phyloP scores from a whole-genome alignment of 2,797 vertebrate genomes.

The Hephaestus fuliginosus region DNA sequence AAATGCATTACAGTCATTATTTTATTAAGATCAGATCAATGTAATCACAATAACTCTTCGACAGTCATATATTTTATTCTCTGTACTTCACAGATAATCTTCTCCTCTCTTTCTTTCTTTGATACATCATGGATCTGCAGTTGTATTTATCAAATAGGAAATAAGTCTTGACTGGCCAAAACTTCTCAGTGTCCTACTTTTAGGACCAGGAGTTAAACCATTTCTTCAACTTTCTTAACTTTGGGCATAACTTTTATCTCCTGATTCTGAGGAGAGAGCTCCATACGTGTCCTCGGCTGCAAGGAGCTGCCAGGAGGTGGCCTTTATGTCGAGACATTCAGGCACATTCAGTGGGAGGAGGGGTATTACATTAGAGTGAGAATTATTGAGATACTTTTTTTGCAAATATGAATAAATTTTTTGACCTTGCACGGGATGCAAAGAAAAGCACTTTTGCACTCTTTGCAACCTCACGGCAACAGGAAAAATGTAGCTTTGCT shows the following conservation, averaged over 20 bases:
- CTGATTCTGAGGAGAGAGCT: background rate
- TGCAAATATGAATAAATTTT: background rate
- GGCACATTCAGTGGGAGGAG: background rate
- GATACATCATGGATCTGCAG: background rate
- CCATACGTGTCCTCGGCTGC: background rate
- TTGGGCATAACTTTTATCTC: background rate
- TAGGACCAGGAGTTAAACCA: background rate
- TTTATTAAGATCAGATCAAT: slow-evolving; percentile 23
- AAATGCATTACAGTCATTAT: background rate
- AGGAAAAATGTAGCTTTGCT: background rate
- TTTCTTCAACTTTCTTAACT: background rate
- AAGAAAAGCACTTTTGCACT: background rate
- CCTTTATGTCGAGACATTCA: background rate
- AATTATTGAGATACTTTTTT: background rate
- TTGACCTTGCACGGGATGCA: background rate
- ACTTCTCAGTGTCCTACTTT: background rate
- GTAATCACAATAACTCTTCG: background rate
- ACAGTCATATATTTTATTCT: background rate
- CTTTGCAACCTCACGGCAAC: background rate
- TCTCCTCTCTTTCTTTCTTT: background rate
- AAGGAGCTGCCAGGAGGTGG: background rate
- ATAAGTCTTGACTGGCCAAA: background rate
- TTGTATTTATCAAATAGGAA: background rate
- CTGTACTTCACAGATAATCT: background rate
- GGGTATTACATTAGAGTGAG: slow-evolving; percentile 10